Percentiles rank a stretch among this genome's conserved stretches.
Conservation (phyloP, 2,113 vertebrate species). For the Indicator indicator region DNA sequence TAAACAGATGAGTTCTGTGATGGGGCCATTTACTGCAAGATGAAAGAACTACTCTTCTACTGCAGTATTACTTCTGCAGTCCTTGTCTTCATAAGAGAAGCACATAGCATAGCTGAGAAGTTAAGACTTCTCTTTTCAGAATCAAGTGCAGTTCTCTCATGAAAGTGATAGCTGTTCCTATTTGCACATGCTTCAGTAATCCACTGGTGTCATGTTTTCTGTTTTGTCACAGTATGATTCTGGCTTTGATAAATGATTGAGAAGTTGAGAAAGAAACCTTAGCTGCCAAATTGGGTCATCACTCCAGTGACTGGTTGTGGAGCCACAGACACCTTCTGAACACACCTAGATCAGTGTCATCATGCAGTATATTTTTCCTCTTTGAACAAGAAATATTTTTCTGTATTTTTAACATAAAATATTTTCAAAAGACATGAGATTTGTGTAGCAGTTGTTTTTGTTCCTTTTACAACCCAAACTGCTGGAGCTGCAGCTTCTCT, state of each 20-base stretch:
- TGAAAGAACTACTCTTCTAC: neutral
- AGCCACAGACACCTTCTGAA: conserved; percentile 55
- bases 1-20: neutral
- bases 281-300: conserved; percentile 52
- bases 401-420: conserved; percentile 88
- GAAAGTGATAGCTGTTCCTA: neutral
- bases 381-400: conserved; percentile 83
- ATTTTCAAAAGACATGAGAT: conserved; percentile 77
- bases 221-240: conserved; percentile 90
- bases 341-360: conserved; percentile 60
- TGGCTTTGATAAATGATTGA: conserved; percentile 97
- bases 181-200: neutral
- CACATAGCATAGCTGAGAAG: neutral
- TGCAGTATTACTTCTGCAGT: neutral
- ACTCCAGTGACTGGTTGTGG: conserved; percentile 66
- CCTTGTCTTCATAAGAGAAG: neutral
- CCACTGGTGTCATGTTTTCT: conserved; percentile 45
- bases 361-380: conserved; percentile 82
- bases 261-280: conserved; percentile 64
- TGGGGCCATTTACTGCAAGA: neutral
- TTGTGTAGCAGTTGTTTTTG: conserved; percentile 67
- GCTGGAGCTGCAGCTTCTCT: neutral
- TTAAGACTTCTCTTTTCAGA: neutral
- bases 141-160: neutral
- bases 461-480: conserved; percentile 4